Evolutionary conservation across 1,140 invertebrate species (phyloP).

Genomic region (Bombus turneri): DNA sequence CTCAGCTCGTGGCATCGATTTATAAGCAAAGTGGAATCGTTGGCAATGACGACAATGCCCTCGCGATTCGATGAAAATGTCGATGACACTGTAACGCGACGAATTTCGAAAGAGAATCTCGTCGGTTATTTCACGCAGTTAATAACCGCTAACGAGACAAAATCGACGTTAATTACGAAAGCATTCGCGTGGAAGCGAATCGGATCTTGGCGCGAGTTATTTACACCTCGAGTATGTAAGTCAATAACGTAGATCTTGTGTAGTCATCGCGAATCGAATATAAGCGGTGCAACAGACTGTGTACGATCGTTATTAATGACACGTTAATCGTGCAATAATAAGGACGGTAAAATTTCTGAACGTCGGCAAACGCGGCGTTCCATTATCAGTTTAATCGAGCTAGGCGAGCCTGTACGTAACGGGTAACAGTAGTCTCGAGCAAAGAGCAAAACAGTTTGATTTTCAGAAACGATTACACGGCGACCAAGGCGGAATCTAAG

Average conservation of each 20-base stretch:
- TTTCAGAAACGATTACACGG: conserved; percentile 46
- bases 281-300: background rate
- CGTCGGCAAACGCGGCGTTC: background rate
- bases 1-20: background rate
- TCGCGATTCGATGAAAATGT: background rate
- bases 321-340: background rate
- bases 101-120: background rate
- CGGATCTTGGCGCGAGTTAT: conserved; percentile 35
- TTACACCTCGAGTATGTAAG: conserved; percentile 22
- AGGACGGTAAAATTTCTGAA: background rate
- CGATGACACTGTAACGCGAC: background rate
- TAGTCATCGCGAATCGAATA: background rate
- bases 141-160: conserved; percentile 45
- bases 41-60: background rate
- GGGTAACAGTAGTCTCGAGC: background rate
- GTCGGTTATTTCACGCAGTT: conserved; percentile 24
- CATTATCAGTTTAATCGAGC: conserved; percentile 27
- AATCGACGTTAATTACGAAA: conserved; percentile 62
- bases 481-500: background rate
- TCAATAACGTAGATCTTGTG: background rate
- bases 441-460: conserved; percentile 16
- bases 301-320: background rate
- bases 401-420: background rate
- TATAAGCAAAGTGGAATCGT: background rate
- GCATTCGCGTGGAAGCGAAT: background rate